A percentile compares a stretch with the other conserved stretches of the same genome.
Conservation (phyloP, 2,888 invertebrate species). For the Ceriagrion tenellum region DNA sequence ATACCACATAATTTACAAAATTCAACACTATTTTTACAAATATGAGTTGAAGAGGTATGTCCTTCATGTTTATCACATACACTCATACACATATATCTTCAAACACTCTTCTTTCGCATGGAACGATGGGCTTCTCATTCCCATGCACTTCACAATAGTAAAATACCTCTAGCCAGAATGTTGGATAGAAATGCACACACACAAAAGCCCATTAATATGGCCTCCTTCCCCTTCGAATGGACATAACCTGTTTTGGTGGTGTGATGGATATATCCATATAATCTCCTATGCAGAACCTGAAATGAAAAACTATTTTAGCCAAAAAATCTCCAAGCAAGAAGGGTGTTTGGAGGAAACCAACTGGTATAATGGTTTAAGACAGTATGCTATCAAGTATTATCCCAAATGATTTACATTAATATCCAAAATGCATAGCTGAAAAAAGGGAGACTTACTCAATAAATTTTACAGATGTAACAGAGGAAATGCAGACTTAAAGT, state of each 20-base stretch:
- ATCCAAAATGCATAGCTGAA: too few relatives aligned
- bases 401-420: too few relatives aligned
- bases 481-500: too few relatives aligned
- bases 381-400: too few relatives aligned
- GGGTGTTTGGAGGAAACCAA: too few relatives aligned
- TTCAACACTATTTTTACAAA: background rate
- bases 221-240: slow-evolving; percentile 48
- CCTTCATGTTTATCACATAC: background rate
- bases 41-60: background rate
- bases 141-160: background rate
- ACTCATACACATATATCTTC: background rate
- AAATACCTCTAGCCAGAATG: background rate
- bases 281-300: slow-evolving; percentile 95
- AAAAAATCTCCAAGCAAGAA: too few relatives aligned
- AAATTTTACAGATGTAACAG: too few relatives aligned
- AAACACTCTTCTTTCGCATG: background rate
- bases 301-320: slow-evolving; percentile 71
- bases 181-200: background rate
- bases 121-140: too few relatives aligned
- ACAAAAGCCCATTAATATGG: slow-evolving; percentile 68
- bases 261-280: slow-evolving; percentile 97
- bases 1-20: too few relatives aligned
- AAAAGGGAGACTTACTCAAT: too few relatives aligned
- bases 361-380: too few relatives aligned
- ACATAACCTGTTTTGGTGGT: slow-evolving; percentile 75